Conservation (phyloP, 2,888 invertebrate species). For the Griposia aprilina region DNA sequence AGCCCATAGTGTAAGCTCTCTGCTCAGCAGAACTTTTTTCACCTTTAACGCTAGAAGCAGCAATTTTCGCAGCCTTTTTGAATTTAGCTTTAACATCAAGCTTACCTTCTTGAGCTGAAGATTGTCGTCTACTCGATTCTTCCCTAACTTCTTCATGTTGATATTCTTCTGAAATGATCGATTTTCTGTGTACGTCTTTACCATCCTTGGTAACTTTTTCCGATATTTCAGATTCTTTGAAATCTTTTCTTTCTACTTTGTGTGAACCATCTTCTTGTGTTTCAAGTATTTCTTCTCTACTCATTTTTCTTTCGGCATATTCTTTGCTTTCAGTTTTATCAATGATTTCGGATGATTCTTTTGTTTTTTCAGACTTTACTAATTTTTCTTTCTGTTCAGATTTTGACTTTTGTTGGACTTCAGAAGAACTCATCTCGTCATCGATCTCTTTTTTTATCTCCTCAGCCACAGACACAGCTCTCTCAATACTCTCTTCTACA, state of each 20-base stretch:
- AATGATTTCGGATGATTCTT: conserved; percentile 37
- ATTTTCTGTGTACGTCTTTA: conserved; percentile 55
- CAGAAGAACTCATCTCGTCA: conserved; percentile 65
- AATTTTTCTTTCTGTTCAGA: conserved; percentile 25
- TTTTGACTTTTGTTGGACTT: conserved; percentile 21
- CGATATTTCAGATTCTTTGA: conserved; percentile 29
- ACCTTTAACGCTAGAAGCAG: conserved; percentile 27
- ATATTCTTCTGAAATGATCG: conserved; percentile 64
- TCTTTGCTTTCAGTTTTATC: conserved; percentile 39
- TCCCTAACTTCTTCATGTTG: conserved; percentile 65
- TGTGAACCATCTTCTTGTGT: conserved; percentile 34
- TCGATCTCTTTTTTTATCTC: conserved; percentile 82
- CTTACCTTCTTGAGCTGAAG: conserved; percentile 44
- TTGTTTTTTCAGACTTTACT: conserved; percentile 33
- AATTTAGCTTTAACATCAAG: conserved; percentile 53
- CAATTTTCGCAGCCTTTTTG: conserved; percentile 42
- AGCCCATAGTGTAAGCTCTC: conserved; percentile 79
- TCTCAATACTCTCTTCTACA: conserved; percentile 82
- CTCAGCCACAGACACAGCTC: conserved; percentile 80
- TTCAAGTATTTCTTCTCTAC: conserved; percentile 41
- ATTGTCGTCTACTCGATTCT: conserved; percentile 49
- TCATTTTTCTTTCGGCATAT: conserved; percentile 35
- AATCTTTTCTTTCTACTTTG: conserved; percentile 35
- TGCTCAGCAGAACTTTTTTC: conserved; percentile 72
- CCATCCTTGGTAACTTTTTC: conserved; percentile 44